Conservation (phyloP, 2,113 vertebrate genomes). For the Dasyprocta punctata region DNA sequence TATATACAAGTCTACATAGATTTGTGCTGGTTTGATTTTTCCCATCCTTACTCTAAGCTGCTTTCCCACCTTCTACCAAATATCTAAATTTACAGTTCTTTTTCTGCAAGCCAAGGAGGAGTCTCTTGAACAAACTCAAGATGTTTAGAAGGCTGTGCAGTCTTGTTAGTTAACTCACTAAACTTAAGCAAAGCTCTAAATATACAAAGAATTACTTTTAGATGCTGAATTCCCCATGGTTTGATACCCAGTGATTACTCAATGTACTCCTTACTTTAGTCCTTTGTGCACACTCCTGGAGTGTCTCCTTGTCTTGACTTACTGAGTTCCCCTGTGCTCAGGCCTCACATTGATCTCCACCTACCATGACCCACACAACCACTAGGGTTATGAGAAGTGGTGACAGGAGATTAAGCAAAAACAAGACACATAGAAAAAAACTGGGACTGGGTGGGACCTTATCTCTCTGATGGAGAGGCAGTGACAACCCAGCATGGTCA, state of each 20-base stretch:
- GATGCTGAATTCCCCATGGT: not conserved
- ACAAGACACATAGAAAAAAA: not conserved
- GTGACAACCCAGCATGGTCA: not conserved
- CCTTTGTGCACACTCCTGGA: not conserved
- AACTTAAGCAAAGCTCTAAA: not conserved
- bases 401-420: not conserved
- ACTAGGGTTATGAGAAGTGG: not conserved
- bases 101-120: not conserved
- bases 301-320: not conserved
- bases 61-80: not conserved
- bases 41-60: not conserved
- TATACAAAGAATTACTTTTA: not conserved
- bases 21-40: not conserved
- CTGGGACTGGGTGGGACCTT: no score
- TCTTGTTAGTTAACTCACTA: not conserved
- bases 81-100: not conserved
- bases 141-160: not conserved
- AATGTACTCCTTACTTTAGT: not conserved
- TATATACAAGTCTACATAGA: not conserved
- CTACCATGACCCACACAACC: not conserved
- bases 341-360: not conserved
- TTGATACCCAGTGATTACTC: not conserved
- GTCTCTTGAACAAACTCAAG: not conserved
- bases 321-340: not conserved
- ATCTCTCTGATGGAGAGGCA: no score